Conservation (phyloP, 2,888 invertebrate genomes). For the Oegoconia quadripuncta region DNA sequence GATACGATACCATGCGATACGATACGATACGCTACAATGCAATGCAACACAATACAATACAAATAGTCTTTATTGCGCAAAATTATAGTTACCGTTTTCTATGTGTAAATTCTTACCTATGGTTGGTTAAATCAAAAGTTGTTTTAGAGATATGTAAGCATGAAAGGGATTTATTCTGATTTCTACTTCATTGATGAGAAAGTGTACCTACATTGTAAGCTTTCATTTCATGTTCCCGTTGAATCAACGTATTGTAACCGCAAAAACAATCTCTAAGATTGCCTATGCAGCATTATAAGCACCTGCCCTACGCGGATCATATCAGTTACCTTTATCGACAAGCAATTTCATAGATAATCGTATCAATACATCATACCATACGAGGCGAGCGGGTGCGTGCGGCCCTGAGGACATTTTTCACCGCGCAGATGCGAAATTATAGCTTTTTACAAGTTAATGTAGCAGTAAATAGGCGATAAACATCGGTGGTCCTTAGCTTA, state of each 20-base stretch:
- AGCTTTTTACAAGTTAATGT: conserved; percentile 68
- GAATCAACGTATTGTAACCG: not conserved
- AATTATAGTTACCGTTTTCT: too few species aligned
- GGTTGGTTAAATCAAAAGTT: too few species aligned
- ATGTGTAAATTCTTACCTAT: too few species aligned
- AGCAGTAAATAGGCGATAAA: conserved; percentile 66
- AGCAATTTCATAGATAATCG: conserved; percentile 18
- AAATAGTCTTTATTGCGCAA: too few species aligned
- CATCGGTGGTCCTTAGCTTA: conserved; percentile 47
- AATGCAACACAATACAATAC: too few species aligned
- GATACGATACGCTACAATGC: too few species aligned
- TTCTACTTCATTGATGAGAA: too few species aligned
- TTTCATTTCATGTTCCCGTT: not conserved
- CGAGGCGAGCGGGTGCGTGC: conserved; percentile 11
- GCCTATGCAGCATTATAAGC: conserved; percentile 7
- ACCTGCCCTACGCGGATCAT: conserved; percentile 15
- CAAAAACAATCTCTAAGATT: conserved; percentile 3
- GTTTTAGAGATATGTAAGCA: too few species aligned
- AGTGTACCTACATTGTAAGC: too few species aligned
- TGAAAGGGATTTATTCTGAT: too few species aligned
- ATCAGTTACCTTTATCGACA: conserved; percentile 12
- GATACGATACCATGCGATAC: too few species aligned
- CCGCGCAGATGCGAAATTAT: conserved; percentile 56
- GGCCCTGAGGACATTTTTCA: conserved; percentile 62
- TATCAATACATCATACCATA: conserved; percentile 12